phyloP scores from a whole-genome alignment of 2,113 vertebrate species.

The Todiramphus chloris region DNA sequence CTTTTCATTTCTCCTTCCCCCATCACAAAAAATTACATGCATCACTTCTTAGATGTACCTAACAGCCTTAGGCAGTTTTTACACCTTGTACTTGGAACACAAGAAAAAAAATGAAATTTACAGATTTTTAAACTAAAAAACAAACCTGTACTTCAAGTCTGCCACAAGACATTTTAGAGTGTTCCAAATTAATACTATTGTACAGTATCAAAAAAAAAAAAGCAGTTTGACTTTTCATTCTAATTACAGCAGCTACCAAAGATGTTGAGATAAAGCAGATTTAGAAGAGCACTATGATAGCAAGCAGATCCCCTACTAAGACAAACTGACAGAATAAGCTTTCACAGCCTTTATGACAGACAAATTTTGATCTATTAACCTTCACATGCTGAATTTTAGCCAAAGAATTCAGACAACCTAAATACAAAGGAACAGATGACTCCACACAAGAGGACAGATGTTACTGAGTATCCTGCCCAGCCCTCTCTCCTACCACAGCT shows the following conservation, averaged over 20 bases:
- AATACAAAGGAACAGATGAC: neutral
- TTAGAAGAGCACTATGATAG: neutral
- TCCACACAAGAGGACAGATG: neutral
- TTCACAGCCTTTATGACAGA: neutral
- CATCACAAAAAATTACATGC: neutral
- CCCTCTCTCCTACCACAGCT: neutral
- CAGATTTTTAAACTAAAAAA: conserved; percentile 20
- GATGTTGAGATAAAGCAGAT: conserved; percentile 24
- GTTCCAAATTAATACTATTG: conserved; percentile 13
- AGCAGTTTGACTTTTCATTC: conserved; percentile 25
- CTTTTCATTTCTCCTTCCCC: neutral
- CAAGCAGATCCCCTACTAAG: conserved; percentile 15
- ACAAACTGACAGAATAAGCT: neutral
- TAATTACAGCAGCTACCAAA: neutral
- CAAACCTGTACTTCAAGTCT: conserved; percentile 10
- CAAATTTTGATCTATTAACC: neutral
- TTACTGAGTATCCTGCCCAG: neutral
- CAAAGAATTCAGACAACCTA: conserved; percentile 16
- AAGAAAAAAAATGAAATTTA: neutral
- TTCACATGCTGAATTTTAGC: conserved; percentile 16
- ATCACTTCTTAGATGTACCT: neutral
- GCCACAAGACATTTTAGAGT: conserved; percentile 47
- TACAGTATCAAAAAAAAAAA: neutral
- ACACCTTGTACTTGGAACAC: neutral
- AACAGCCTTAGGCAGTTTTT: neutral